These are phyloP conservation scores for Egretta garzetta DNA, from an alignment of 2,113 vertebrate genomes.

Conservation along the genomic window DNA sequence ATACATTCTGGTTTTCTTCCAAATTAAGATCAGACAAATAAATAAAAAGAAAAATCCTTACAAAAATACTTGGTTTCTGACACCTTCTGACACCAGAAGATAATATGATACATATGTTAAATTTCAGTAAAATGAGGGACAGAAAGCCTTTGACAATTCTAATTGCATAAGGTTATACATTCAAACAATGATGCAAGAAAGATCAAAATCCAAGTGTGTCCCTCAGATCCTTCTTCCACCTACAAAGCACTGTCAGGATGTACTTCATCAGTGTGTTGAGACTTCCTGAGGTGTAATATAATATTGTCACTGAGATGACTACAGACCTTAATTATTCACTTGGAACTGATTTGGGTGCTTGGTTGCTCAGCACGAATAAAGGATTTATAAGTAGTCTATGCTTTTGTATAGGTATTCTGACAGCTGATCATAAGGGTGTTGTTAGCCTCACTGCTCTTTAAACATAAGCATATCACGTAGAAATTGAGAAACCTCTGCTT, in stretches of 20 bases:
- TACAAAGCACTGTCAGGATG: neutral
- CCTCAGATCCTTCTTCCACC: neutral
- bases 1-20: neutral
- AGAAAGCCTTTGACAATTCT: neutral
- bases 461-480: neutral
- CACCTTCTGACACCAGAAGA: neutral
- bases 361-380: neutral
- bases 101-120: neutral
- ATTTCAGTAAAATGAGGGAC: neutral
- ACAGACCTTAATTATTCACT: neutral
- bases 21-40: neutral
- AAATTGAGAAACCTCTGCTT: neutral
- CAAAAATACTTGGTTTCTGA: neutral
- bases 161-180: neutral
- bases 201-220: neutral
- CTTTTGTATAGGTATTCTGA: neutral
- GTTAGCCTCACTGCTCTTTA: neutral
- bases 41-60: neutral
- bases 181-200: neutral
- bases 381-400: neutral
- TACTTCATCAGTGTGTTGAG: slow-evolving; percentile 28
- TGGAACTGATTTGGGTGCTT: neutral
- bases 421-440: neutral
- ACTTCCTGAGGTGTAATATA: neutral
- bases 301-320: neutral